Evolutionary conservation across 2,797 vertebrate genomes (phyloP), one percentile per base, ranked within the genome.

Genomic region (Synanceia verrucosa): DNA sequence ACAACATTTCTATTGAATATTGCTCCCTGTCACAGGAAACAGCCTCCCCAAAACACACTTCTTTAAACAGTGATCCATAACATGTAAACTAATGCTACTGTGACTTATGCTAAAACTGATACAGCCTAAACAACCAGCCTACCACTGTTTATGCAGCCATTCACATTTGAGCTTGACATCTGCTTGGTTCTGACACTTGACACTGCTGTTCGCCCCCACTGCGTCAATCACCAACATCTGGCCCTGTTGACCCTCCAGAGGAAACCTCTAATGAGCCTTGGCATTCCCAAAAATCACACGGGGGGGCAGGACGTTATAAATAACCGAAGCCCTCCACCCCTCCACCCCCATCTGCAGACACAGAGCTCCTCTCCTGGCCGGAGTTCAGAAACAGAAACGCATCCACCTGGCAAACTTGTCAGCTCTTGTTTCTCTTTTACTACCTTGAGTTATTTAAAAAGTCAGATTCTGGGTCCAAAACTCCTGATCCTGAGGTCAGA

Each of bases 251-350:
- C 81, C 86, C 80, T 76, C 72, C 64, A 70, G 70, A 88, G 86
- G 83, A 91, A 91, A 79, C 73, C 76, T 87, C 81, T 88, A 91
- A 92, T 83, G 89, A 86, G 83, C 86, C 78, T 78, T 58, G 63
- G 70, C 84, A 79, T 77, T 73, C 79, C 76, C 76, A 65, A 58
- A 75, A 80, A 81, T 76, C 67, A 75, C 73, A 73, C 65, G 55
- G 58, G 60, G 58, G 60, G 60, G 80, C 79, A 80, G 74, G 77
- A 76, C 50, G 61, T 83, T 91, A 90, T 92, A 91, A 93, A 90
- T 90, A 90, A 83, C 64, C 50, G 3, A 2, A 50, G 48, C 59
- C 29, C 60, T n/a, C 31, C 6, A 4, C 44, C 67, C 28, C 52
- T 11, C 3, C 46, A 9, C 5, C 19, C 1, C 31, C 51, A n/a